phyloP scores from a whole-genome alignment of 2,888 invertebrate genomes.

The Erebia epiphron region DNA sequence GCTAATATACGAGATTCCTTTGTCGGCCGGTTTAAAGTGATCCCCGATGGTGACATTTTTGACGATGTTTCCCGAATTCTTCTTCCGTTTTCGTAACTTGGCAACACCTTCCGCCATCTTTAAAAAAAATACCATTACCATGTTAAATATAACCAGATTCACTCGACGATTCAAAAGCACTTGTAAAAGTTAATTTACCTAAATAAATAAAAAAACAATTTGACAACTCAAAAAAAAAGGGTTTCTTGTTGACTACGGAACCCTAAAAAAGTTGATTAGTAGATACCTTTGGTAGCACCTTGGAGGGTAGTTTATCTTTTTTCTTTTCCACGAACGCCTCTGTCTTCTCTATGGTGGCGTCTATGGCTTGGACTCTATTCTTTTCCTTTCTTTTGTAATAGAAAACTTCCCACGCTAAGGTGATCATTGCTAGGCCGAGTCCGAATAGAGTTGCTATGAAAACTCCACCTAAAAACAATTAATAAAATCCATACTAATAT shows the following conservation, averaged over 20 bases:
- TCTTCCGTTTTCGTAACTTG: constrained; percentile 48
- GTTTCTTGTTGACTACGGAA: too few species aligned
- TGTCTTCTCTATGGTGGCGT: constrained; percentile 51
- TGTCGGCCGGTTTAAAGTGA: constrained; percentile 68
- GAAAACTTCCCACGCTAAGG: constrained; percentile 90
- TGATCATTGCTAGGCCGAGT: constrained; percentile 91
- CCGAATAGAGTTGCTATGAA: constrained; percentile 95
- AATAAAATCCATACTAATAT: too few species aligned
- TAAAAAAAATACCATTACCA: too few species aligned
- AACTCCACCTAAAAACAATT: constrained; percentile 86
- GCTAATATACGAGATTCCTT: constrained; percentile 66
- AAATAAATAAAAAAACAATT: too few species aligned
- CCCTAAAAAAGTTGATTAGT: neutral
- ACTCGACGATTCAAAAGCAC: too few species aligned
- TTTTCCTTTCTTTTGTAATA: constrained; percentile 86
- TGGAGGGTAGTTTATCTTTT: constrained; percentile 42
- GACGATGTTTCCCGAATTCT: constrained; percentile 40
- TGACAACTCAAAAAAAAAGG: too few species aligned
- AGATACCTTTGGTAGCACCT: constrained; percentile 43
- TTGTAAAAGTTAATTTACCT: too few species aligned
- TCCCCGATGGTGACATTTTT: constrained; percentile 74
- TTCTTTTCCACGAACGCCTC: constrained; percentile 49
- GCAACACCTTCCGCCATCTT: constrained; percentile 46
- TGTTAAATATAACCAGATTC: too few species aligned
- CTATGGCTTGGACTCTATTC: constrained; percentile 56